Evolutionary conservation across 92 coral and sea anemone genomes (phyloP).

Genomic region (Porites lobata): DNA sequence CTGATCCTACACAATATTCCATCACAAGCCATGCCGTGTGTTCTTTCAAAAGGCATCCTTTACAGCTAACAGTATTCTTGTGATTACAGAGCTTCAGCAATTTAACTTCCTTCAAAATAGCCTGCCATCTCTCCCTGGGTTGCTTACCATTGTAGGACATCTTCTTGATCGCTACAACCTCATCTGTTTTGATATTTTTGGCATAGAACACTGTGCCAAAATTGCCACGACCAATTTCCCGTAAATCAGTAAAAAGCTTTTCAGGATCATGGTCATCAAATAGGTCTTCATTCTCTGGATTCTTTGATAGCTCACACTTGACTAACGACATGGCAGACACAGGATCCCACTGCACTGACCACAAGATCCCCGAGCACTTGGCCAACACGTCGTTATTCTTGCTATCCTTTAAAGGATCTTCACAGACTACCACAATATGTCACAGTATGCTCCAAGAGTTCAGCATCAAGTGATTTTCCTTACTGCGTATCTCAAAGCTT

Average conservation of each 20-base stretch:
- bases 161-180: conserved; percentile 98
- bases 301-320: conserved; percentile 84
- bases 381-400: conserved; percentile 20
- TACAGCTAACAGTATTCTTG: conserved; percentile 94
- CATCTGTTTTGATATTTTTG: conserved; percentile 93
- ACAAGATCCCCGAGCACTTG: conserved; percentile 62
- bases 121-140: conserved; percentile 98
- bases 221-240: conserved; percentile 99
- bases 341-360: conserved; percentile 78
- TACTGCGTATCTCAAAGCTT: too few species aligned
- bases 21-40: conserved; percentile 99
- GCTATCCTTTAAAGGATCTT: too few species aligned
- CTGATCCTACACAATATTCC: conserved; percentile 99
- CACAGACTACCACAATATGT: too few species aligned
- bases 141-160: conserved; percentile 99
- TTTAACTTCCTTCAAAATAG: conserved; percentile 97
- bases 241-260: conserved; percentile 86
- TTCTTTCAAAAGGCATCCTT: conserved; percentile 97
- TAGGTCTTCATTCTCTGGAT: conserved; percentile 88
- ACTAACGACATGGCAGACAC: conserved; percentile 95
- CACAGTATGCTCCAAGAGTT: too few species aligned
- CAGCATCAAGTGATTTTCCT: too few species aligned
- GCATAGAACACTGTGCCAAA: conserved; percentile 99
- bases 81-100: conserved; percentile 98
- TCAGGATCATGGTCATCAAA: conserved; percentile 99